Percentiles rank a stretch among this genome's conserved stretches.
phyloP scores from a whole-genome alignment of 2,888 invertebrate species.

The Poecilobothrus nobilitatus region DNA sequence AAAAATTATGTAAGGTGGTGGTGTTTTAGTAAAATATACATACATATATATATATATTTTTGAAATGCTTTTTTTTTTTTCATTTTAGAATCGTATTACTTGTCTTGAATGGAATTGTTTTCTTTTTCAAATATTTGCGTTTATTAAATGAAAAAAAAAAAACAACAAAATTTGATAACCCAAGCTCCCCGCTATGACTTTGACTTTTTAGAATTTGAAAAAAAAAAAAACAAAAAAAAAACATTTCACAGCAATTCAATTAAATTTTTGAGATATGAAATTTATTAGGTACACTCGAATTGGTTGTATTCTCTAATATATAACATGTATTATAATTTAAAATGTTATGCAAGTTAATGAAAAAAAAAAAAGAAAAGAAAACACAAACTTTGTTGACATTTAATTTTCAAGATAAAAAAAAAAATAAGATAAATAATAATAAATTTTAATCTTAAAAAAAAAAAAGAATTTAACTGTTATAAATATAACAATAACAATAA shows the following conservation, averaged over 20 bases:
- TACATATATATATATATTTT: background rate
- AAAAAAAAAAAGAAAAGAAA: too few species aligned
- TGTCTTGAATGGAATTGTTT: background rate
- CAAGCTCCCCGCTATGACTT: background rate
- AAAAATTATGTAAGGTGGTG: background rate
- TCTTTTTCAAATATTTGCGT: background rate
- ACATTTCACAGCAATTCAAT: background rate
- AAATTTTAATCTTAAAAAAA: too few species aligned
- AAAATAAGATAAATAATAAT: background rate
- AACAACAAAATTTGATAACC: background rate
- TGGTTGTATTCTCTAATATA: background rate
- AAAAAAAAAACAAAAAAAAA: too few species aligned
- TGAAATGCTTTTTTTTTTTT: background rate
- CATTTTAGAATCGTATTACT: background rate
- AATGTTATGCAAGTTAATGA: background rate
- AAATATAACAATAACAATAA: too few species aligned
- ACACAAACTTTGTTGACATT: background rate
- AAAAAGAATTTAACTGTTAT: too few species aligned
- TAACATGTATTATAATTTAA: background rate
- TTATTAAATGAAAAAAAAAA: background rate
- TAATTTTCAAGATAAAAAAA: background rate
- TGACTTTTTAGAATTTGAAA: background rate
- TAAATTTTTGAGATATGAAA: background rate
- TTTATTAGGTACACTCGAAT: background rate
- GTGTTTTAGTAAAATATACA: background rate